A percentile compares a stretch with the other conserved stretches of the same genome.
phyloP scores from a whole-genome alignment of 2,888 invertebrate species.

The Calephelis perditalis region DNA sequence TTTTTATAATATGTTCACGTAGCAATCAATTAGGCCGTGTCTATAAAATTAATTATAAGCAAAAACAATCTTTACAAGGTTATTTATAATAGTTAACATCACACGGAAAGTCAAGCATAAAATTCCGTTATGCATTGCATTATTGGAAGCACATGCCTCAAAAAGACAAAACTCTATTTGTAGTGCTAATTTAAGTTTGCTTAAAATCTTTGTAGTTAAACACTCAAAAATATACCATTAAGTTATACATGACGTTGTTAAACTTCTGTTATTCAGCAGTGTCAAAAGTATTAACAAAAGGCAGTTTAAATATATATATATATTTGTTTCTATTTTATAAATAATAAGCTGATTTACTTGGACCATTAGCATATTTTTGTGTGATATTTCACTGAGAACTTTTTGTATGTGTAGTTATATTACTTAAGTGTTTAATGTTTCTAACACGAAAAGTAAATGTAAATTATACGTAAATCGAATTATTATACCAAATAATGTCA shows the following conservation, averaged over 20 bases:
- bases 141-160: conserved; percentile 10
- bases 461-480: background rate
- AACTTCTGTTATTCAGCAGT: background rate
- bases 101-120: conserved; percentile 5
- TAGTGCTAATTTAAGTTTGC: conserved; percentile 4
- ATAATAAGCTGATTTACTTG: background rate
- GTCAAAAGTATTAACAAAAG: background rate
- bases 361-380: background rate
- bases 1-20: conserved; percentile 9
- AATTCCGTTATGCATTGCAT: conserved; percentile 1
- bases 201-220: background rate
- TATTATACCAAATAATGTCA: background rate
- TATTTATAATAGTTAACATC: conserved; percentile 10
- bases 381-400: background rate
- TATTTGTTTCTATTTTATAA: background rate
- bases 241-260: background rate
- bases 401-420: background rate
- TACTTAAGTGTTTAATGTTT: too few species aligned
- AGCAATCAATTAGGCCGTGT: conserved; percentile 28
- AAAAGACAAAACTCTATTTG: background rate
- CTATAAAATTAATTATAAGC: conserved; percentile 16
- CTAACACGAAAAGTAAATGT: background rate
- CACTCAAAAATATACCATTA: background rate
- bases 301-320: background rate
- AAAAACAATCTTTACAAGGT: background rate